These are phyloP conservation scores for Adelosebastes latens DNA, from an alignment of 2,797 vertebrate species.

Conservation along the genomic window DNA sequence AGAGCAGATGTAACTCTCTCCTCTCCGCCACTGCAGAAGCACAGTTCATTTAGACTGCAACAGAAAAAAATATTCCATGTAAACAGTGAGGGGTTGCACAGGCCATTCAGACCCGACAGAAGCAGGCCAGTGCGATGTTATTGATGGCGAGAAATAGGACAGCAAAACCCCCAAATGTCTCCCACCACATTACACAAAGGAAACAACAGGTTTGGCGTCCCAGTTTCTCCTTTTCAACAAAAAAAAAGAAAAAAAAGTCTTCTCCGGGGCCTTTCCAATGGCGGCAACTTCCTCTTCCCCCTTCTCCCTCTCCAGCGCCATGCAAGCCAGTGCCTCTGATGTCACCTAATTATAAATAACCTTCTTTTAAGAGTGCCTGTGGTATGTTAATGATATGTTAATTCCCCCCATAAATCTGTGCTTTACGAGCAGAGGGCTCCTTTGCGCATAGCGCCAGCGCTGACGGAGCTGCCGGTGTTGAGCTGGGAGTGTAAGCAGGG, in stretches of 20 bases:
- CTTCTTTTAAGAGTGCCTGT: conserved; percentile 77
- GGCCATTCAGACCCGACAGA: conserved; percentile 57
- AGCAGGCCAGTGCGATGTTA: conserved; percentile 60
- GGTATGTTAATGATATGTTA: conserved; percentile 85
- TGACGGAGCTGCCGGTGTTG: conserved; percentile 44
- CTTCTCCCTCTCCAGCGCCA: conserved; percentile 36
- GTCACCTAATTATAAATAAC: conserved; percentile 85
- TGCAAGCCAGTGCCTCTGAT: conserved; percentile 71
- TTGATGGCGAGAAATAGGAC: conserved; percentile 74
- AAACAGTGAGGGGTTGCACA: conserved; percentile 40
- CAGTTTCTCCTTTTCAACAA: conserved; percentile 62
- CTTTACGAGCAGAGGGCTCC: conserved; percentile 70
- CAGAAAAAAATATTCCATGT: not conserved
- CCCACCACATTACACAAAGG: conserved; percentile 47
- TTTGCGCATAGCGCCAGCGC: conserved; percentile 51
- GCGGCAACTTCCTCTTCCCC: conserved; percentile 47
- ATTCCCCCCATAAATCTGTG: conserved; percentile 78
- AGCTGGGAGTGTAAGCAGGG: conserved; percentile 30
- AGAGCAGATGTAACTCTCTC: conserved; percentile 22
- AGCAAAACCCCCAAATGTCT: conserved; percentile 56
- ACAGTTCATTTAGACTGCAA: conserved; percentile 9
- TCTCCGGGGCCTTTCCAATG: conserved; percentile 64
- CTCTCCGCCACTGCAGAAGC: not conserved
- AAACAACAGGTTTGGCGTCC: conserved; percentile 73
- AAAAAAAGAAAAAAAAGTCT: conserved; percentile 26